Percentiles rank a stretch among this genome's conserved stretches.
phyloP scores from a whole-genome alignment of 2,888 invertebrate species.

The Crocallis elinguaria region DNA sequence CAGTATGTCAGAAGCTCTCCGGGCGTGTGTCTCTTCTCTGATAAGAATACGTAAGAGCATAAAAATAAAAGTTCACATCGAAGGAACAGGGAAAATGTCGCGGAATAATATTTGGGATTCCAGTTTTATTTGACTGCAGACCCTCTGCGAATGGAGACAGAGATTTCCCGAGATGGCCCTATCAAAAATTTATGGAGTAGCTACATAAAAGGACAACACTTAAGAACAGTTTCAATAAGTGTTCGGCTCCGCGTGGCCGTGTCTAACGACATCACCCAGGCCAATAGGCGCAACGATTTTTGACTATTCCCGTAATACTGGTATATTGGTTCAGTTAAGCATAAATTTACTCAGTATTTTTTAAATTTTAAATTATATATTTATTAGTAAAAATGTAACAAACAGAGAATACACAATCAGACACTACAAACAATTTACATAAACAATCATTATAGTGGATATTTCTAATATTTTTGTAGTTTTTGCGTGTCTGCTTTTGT shows the following conservation, averaged over 20 bases:
- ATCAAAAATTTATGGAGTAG: conserved; percentile 85
- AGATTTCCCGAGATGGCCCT: conserved; percentile 84
- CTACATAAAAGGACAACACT: conserved; percentile 84
- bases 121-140: conserved; percentile 83
- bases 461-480: too few species aligned
- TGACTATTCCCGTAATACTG: not conserved
- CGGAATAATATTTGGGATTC: conserved; percentile 84
- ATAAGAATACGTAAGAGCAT: conserved; percentile 83
- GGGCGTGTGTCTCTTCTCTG: conserved; percentile 78
- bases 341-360: too few species aligned
- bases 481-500: too few species aligned
- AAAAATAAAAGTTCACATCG: conserved; percentile 85
- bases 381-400: too few species aligned
- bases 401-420: too few species aligned
- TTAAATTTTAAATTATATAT: too few species aligned
- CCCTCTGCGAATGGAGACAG: conserved; percentile 83
- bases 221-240: conserved; percentile 83
- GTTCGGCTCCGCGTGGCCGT: conserved; percentile 67
- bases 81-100: conserved; percentile 80
- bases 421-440: too few species aligned
- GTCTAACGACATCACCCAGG: conserved; percentile 47
- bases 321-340: too few species aligned
- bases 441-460: too few species aligned
- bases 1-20: conserved; percentile 78
- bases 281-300: conserved; percentile 13